phyloP scores from a whole-genome alignment of 2,888 invertebrate genomes.

The Vannuccia rotundouncinata region DNA sequence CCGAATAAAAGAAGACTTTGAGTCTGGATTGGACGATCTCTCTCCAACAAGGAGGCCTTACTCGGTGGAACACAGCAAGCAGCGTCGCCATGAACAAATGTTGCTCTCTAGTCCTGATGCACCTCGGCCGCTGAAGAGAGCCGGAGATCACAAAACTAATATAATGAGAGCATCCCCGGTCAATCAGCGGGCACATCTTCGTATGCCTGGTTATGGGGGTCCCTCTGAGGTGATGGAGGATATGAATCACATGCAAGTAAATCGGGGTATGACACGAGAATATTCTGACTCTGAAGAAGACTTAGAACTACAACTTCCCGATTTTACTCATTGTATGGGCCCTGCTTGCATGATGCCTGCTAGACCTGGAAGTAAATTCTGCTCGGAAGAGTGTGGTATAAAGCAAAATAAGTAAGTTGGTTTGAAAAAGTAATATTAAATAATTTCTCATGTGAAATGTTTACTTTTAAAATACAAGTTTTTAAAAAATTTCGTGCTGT shows the following conservation, averaged over 20 bases:
- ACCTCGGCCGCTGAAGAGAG: background rate
- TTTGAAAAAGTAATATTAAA: no score
- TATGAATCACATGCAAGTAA: background rate
- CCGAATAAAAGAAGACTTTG: background rate
- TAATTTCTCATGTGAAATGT: no score
- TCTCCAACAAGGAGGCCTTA: background rate
- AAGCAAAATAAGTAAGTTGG: background rate
- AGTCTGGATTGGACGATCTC: background rate
- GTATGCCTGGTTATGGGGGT: background rate
- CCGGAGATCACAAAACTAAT: background rate
- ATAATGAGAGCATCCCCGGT: background rate
- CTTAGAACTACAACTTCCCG: background rate
- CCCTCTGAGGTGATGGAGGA: background rate
- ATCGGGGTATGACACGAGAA: background rate
- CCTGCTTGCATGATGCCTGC: slow-evolving; percentile 10
- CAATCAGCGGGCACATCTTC: background rate
- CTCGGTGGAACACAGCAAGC: background rate
- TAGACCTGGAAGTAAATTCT: slow-evolving; percentile 1
- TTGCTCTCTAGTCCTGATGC: background rate
- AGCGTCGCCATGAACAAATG: background rate
- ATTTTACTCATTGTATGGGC: background rate
- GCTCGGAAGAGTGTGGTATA: background rate
- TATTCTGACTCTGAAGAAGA: slow-evolving; percentile 13
- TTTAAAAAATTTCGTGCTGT: no score
- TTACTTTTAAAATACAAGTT: no score